Evolutionary conservation across 2,888 invertebrate species (phyloP).

Genomic region (Taphrorychus bicolor): DNA sequence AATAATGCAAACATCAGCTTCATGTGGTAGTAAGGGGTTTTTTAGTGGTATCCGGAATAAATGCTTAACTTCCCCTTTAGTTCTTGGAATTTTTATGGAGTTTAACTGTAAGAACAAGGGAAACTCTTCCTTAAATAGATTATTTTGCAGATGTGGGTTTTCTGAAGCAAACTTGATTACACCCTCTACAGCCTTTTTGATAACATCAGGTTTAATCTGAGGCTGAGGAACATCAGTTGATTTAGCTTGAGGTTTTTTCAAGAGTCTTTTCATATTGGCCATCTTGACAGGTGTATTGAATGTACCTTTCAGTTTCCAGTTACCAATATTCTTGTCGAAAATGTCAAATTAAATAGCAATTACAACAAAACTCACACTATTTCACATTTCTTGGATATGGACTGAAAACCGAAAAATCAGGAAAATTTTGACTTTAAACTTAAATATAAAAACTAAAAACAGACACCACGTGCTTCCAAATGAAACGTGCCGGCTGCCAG

Average conservation of each 20-base stretch:
- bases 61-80: slow-evolving; percentile 62
- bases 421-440: no score
- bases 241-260: background rate
- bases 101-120: slow-evolving; percentile 68
- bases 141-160: slow-evolving; percentile 53
- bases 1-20: slow-evolving; percentile 78
- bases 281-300: no score
- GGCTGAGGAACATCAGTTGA: background rate
- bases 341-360: no score
- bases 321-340: no score
- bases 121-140: slow-evolving; percentile 65
- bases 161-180: slow-evolving; percentile 53
- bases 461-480: no score
- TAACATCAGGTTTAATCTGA: slow-evolving; percentile 32
- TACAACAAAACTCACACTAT: no score
- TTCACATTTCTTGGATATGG: no score
- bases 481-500: no score
- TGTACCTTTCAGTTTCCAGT: no score
- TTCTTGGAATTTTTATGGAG: slow-evolving; percentile 70
- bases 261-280: background rate
- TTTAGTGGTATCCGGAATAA: slow-evolving; percentile 67
- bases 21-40: slow-evolving; percentile 68
- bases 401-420: no score
- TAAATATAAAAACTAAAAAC: no score
- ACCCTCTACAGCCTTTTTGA: slow-evolving; percentile 44